Evolutionary conservation across 2,797 vertebrate genomes (phyloP), one percentile per base, ranked within the genome.

Genomic region (Cephalopachus bancanus): DNA sequence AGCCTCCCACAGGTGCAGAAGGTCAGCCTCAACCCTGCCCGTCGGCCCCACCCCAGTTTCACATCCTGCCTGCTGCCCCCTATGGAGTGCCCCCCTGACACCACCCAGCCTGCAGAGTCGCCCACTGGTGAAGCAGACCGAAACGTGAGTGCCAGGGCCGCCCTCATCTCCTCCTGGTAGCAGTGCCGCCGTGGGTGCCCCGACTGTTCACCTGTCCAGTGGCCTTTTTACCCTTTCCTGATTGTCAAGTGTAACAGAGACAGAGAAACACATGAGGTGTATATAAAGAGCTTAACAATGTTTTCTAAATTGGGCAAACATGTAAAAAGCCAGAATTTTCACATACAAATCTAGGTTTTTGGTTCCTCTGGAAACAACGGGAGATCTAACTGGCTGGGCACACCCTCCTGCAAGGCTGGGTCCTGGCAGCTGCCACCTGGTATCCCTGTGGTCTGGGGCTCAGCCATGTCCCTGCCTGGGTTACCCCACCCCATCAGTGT

Each of bases 1-100:
- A 89, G 78, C 81, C 89, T 71, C 20, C 59, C 28, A 64, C 97
- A 99, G 99, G 99, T 99, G 95, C 98, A 98, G 91, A 99, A 95
- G 95, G 98, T 99, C 96, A 99, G 99, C 97, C 98, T 99, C 83
- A 96, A 99, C 90, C 99, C 99, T 0, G 98, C 98, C 12, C 98
- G 95, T 74, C 98, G 83, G 60, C 95, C 98, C 69, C 94, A 33
- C 0, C 74, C 92, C 84, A 96, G 91, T 96, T 98, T 98, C 96
- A 98, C 49, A 0, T 98, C 98, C 10, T 64, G 95, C 0, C 26
- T 98, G 90, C 92, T 98, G 44, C 69, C 94, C n/a, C 44, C 94
- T 4, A 0, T 1, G n/a, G 89, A 97, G 15, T 30, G 60, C 1
- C 19, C 37, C 12, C 65, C 51, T 1, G 53, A 59, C 0, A 0